A percentile compares a stretch with the other conserved stretches of the same genome.
Evolutionary conservation across 2,113 vertebrate genomes (phyloP).

Genomic region (Nesoenas mayeri): DNA sequence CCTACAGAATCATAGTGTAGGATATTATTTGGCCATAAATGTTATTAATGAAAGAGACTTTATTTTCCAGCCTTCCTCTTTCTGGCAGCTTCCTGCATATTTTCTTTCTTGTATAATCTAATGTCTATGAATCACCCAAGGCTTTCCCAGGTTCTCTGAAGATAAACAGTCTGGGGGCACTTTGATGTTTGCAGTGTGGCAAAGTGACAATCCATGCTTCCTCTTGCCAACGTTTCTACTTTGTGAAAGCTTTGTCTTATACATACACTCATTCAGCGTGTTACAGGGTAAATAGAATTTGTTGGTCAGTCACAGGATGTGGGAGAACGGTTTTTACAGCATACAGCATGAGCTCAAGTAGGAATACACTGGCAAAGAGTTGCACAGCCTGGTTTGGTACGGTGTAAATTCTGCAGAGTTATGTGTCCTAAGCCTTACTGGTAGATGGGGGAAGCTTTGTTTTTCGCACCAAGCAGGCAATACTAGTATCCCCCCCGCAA

Average conservation of each 20-base stretch:
- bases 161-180: background rate
- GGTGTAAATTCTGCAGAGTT: background rate
- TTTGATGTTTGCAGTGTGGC: background rate
- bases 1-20: background rate
- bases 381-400: background rate
- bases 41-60: background rate
- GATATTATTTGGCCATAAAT: background rate
- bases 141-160: background rate
- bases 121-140: background rate
- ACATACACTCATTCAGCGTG: background rate
- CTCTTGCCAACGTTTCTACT: background rate
- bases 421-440: background rate
- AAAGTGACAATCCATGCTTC: background rate
- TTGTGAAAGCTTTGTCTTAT: background rate
- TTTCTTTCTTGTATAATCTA: background rate
- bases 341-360: background rate
- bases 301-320: background rate
- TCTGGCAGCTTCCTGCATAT: background rate
- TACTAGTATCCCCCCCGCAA: background rate
- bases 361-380: background rate
- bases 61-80: background rate
- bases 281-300: background rate
- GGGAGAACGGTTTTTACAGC: background rate
- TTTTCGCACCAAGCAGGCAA: background rate
- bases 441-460: background rate